These are phyloP conservation scores for Tetragonula clypearis DNA, from an alignment of 1,140 invertebrate genomes.

Conservation along the genomic window DNA sequence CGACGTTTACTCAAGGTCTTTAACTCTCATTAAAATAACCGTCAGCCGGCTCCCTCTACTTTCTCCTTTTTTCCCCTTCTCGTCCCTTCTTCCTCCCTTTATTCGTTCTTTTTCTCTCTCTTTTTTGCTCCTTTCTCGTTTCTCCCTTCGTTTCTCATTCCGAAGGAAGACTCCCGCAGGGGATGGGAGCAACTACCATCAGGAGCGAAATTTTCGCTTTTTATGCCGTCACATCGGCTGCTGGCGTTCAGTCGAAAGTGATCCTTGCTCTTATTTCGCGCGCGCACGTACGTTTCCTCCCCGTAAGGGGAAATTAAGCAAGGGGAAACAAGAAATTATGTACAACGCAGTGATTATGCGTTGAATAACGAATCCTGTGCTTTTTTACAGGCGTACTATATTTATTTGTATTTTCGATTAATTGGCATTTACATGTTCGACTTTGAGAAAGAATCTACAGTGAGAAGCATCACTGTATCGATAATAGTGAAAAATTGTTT, in stretches of 20 bases:
- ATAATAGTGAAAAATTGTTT: too few species aligned
- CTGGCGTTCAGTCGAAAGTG: conserved; percentile 2
- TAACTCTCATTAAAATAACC: conserved; percentile 79
- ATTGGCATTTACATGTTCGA: too few species aligned
- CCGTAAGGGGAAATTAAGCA: too few species aligned
- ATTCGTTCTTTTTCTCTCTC: background rate
- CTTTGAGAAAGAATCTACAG: too few species aligned
- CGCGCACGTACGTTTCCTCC: too few species aligned
- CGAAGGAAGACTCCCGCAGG: background rate
- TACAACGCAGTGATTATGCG: background rate
- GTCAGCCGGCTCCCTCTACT: conserved; percentile 51
- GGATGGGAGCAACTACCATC: conserved; percentile 25
- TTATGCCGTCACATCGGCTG: background rate
- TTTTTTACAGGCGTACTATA: background rate
- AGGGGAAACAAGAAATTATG: background rate
- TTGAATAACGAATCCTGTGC: background rate
- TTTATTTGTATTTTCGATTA: background rate
- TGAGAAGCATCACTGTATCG: too few species aligned
- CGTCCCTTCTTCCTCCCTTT: conserved; percentile 2
- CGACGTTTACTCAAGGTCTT: conserved; percentile 78
- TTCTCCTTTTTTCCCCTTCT: conserved; percentile 27
- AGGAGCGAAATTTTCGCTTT: conserved; percentile 24
- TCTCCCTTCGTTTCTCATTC: conserved; percentile 9
- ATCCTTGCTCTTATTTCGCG: background rate
- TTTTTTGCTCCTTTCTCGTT: conserved; percentile 6